These are phyloP conservation scores for Pelobates cultripes DNA, from an alignment of 2,797 vertebrate genomes.

Conservation along the genomic window DNA sequence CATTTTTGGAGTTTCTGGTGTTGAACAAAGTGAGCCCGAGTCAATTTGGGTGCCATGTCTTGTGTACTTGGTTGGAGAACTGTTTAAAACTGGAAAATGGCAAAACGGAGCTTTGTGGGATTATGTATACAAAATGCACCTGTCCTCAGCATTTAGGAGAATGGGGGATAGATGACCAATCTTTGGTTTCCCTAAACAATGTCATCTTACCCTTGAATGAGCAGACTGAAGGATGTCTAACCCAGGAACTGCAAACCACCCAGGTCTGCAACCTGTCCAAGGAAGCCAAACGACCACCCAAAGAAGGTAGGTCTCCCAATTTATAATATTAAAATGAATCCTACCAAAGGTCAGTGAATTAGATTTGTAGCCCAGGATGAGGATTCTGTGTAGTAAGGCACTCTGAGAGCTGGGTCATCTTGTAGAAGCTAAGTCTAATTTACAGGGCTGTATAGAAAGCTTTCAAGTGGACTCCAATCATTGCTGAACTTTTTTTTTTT, in stretches of 20 bases:
- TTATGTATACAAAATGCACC: conserved; percentile 97
- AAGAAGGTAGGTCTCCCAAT: conserved; percentile 91
- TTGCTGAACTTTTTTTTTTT: background rate
- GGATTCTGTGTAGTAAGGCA: background rate
- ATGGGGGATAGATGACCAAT: conserved; percentile 90
- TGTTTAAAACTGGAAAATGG: conserved; percentile 97
- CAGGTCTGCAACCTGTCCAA: conserved; percentile 97
- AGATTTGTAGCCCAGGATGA: background rate
- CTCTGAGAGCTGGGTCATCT: background rate
- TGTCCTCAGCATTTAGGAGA: conserved; percentile 98
- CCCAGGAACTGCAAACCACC: conserved; percentile 93
- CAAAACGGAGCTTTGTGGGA: conserved; percentile 93
- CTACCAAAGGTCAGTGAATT: background rate
- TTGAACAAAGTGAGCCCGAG: conserved; percentile 98
- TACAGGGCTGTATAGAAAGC: background rate
- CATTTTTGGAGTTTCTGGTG: conserved; percentile 97
- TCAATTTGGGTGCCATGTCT: conserved; percentile 97
- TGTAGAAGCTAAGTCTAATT: background rate
- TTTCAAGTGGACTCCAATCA: background rate
- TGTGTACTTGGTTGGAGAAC: conserved; percentile 98
- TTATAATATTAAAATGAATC: conserved; percentile 4
- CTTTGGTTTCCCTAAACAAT: conserved; percentile 90
- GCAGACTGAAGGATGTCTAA: conserved; percentile 97
- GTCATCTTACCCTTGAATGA: conserved; percentile 97
- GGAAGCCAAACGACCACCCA: conserved; percentile 92